These are phyloP conservation scores for Myrmecobius fasciatus DNA, from an alignment of 2,113 vertebrate genomes.

Conservation along the genomic window DNA sequence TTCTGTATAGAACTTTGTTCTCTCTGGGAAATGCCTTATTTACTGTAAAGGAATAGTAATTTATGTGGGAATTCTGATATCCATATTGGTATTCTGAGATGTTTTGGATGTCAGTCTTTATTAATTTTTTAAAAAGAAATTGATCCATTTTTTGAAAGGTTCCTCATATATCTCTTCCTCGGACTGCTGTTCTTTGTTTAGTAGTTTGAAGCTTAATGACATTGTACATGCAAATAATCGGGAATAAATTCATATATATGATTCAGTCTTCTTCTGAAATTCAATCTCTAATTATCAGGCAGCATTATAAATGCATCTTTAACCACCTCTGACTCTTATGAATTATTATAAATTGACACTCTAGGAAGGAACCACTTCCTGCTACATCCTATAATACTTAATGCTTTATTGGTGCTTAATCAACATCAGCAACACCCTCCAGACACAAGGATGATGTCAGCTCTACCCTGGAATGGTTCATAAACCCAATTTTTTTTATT, in stretches of 20 bases:
- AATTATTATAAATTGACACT: neutral
- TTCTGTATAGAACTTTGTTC: neutral
- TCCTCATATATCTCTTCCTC: neutral
- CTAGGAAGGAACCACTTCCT: neutral
- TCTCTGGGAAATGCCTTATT: neutral
- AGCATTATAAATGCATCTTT: neutral
- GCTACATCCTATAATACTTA: neutral
- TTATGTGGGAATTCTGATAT: neutral
- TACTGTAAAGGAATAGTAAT: neutral
- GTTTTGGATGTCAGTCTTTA: neutral
- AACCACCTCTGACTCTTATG: neutral
- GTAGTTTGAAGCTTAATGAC: neutral
- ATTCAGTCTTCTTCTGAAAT: neutral
- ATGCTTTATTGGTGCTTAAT: neutral
- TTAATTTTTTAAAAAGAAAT: neutral
- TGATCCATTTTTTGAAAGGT: neutral
- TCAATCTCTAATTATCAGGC: neutral
- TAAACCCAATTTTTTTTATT: neutral
- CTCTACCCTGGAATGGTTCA: neutral
- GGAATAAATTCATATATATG: neutral
- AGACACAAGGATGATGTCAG: neutral
- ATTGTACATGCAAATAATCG: neutral
- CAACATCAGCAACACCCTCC: neutral
- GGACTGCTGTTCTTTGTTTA: neutral
- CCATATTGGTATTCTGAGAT: neutral